Conservation (phyloP, 2,888 invertebrate genomes). For the Koerneria pararmatus region DNA sequence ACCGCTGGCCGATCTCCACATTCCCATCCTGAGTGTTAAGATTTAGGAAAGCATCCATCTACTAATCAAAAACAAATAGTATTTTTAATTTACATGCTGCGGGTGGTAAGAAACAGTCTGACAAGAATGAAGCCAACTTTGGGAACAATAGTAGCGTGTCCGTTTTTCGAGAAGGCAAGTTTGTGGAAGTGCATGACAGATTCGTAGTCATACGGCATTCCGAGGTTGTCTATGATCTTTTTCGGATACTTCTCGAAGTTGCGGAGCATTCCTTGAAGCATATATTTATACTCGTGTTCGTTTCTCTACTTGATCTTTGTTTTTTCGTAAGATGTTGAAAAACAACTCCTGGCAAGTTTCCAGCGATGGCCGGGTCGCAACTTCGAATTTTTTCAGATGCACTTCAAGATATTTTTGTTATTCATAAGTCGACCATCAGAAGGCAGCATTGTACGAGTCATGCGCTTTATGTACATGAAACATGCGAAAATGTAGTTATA, state of each 20-base stretch:
- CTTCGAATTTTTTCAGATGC: too few relatives aligned
- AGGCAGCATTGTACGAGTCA: too few relatives aligned
- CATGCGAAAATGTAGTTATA: too few relatives aligned
- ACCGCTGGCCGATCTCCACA: conserved; percentile 58
- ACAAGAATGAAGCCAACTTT: conserved; percentile 36
- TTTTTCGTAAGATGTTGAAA: too few relatives aligned
- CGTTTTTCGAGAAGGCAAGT: conserved; percentile 64
- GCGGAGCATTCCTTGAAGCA: conserved; percentile 62
- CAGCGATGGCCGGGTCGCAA: too few relatives aligned
- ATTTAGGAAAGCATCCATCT: neutral
- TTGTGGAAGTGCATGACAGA: conserved; percentile 73
- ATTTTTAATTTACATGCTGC: neutral
- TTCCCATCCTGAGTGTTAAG: conserved; percentile 28
- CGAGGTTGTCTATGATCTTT: conserved; percentile 62
- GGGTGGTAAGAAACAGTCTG: neutral
- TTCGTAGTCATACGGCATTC: conserved; percentile 74
- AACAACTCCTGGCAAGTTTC: too few relatives aligned
- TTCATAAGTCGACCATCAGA: too few relatives aligned
- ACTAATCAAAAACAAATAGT: neutral
- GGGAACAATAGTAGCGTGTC: conserved; percentile 64
- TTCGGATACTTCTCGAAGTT: conserved; percentile 64
- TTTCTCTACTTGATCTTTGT: too few relatives aligned
- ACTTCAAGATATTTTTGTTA: too few relatives aligned
- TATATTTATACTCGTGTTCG: too few relatives aligned
- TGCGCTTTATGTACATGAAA: too few relatives aligned